phyloP scores from a whole-genome alignment of 2,888 invertebrate genomes.

The Heliconius cydno region DNA sequence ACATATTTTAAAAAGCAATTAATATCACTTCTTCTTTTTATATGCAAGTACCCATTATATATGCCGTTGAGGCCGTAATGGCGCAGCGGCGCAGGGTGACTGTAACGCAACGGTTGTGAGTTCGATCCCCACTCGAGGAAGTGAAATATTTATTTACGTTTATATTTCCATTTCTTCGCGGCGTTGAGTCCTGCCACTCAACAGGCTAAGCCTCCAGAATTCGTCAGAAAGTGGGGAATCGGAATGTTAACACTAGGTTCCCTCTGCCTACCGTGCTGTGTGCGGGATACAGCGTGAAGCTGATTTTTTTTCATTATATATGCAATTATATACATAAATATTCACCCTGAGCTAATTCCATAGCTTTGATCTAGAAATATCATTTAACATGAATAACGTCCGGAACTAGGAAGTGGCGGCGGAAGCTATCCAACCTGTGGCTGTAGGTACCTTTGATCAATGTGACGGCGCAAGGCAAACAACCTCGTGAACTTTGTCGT shows the following conservation, averaged over 20 bases:
- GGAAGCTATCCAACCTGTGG: conserved; percentile 24
- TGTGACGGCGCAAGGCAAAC: conserved; percentile 41
- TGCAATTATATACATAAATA: background rate
- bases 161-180: no score
- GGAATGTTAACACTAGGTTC: no score
- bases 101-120: no score
- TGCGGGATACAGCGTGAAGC: background rate
- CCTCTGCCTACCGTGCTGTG: background rate
- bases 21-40: no score
- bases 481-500: conserved; percentile 39
- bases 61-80: no score
- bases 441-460: conserved; percentile 27
- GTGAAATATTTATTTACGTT: no score
- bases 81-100: no score
- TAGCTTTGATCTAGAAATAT: conserved; percentile 31
- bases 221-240: background rate
- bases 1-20: no score
- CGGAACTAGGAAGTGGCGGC: conserved; percentile 49
- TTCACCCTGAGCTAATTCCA: conserved; percentile 18
- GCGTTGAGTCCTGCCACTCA: background rate
- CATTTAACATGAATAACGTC: conserved; percentile 28
- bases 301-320: background rate
- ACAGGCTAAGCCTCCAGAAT: background rate
- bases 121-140: no score
- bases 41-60: no score